These are phyloP conservation scores for Hyposoter dolosus DNA, from an alignment of 2,888 invertebrate genomes.

Conservation along the genomic window DNA sequence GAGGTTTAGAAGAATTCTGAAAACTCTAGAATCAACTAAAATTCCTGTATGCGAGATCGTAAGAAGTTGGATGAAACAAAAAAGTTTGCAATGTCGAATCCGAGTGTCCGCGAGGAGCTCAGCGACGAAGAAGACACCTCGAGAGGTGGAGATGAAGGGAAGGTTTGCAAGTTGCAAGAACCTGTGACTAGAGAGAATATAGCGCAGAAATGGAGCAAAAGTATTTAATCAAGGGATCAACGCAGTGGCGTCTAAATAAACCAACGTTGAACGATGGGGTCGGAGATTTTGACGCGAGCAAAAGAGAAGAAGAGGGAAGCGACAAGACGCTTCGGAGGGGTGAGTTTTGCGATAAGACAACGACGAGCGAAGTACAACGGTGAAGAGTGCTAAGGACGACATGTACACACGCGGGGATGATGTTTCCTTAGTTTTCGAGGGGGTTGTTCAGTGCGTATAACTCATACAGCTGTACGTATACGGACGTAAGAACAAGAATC, in stretches of 20 bases:
- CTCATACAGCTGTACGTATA: slow-evolving; percentile 30
- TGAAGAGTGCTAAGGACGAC: slow-evolving; percentile 27
- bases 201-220: slow-evolving; percentile 73
- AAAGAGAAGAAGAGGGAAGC: slow-evolving; percentile 62
- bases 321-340: slow-evolving; percentile 46
- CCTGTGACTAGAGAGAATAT: slow-evolving; percentile 52
- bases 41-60: neutral
- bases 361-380: slow-evolving; percentile 49
- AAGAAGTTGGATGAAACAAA: neutral
- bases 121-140: slow-evolving; percentile 24
- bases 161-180: slow-evolving; percentile 31
- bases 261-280: slow-evolving; percentile 80
- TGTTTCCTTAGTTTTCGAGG: slow-evolving; percentile 57
- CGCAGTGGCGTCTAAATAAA: slow-evolving; percentile 79
- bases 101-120: slow-evolving; percentile 2
- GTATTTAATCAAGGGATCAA: slow-evolving; percentile 82
- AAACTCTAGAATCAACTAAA: neutral
- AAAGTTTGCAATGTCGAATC: slow-evolving; percentile 9
- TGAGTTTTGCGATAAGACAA: slow-evolving; percentile 75
- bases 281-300: slow-evolving; percentile 76
- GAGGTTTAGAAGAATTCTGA: no score
- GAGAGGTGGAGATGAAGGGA: slow-evolving; percentile 8
- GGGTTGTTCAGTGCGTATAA: slow-evolving; percentile 56
- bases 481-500: slow-evolving; percentile 18
- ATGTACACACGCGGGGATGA: slow-evolving; percentile 44